These are phyloP conservation scores for Bolinopsis microptera DNA, from an alignment of 37 sponge, comb jelly and placozoan species.

Conservation along the genomic window DNA sequence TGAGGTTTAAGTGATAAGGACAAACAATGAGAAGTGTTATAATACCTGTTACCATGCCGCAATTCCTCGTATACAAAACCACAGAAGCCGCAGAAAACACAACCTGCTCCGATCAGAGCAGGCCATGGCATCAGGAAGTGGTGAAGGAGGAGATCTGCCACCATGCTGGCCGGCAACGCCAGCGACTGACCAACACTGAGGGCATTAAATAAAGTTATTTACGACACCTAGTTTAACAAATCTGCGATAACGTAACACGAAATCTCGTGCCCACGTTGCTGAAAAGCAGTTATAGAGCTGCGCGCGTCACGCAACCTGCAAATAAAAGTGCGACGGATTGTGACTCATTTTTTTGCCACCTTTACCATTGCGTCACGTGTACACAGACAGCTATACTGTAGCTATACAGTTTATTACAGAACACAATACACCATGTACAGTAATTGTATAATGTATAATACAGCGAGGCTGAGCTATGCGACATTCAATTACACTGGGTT, in stretches of 20 bases:
- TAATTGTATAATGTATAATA: background rate
- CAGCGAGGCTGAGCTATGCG: too few species aligned
- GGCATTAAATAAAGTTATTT: background rate
- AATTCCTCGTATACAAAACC: conserved; percentile 55
- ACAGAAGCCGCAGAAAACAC: conserved; percentile 39
- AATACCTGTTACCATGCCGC: background rate
- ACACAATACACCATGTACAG: background rate
- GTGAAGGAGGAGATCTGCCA: conserved; percentile 35
- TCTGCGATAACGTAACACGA: too few species aligned
- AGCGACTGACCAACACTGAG: conserved; percentile 63
- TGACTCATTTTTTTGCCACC: background rate
- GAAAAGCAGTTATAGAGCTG: too few species aligned
- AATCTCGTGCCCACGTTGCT: too few species aligned
- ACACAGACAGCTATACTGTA: background rate
- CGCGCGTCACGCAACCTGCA: too few species aligned
- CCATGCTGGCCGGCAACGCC: conserved; percentile 39
- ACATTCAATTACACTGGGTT: too few species aligned
- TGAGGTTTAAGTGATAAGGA: too few species aligned
- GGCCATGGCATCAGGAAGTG: conserved; percentile 65
- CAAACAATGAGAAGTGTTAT: too few species aligned
- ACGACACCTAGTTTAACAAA: background rate
- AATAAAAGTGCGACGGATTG: background rate
- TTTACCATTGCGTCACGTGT: background rate
- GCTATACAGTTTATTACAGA: too few species aligned
- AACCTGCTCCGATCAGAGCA: conserved; percentile 54